Evolutionary conservation across 2,888 invertebrate genomes (phyloP).

Genomic region (Drosophila heteroneura): DNA sequence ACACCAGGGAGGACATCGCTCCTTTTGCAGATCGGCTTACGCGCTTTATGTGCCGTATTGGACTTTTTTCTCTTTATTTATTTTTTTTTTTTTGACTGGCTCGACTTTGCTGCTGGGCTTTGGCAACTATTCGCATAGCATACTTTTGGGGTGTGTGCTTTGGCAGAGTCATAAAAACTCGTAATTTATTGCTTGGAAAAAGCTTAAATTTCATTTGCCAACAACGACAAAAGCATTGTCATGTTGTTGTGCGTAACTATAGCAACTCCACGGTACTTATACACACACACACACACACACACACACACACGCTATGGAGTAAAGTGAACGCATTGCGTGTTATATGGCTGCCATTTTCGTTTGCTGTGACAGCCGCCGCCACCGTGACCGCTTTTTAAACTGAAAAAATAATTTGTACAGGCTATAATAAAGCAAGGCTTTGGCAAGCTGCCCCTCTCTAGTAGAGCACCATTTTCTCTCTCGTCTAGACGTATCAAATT

Average conservation of each 20-base stretch:
- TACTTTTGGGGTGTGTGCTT: conserved; percentile 57
- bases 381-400: conserved; percentile 59
- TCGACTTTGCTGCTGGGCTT: conserved; percentile 38
- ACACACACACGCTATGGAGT: conserved; percentile 19
- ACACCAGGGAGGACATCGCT: conserved; percentile 59
- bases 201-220: conserved; percentile 83
- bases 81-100: conserved; percentile 10
- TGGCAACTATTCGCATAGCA: conserved; percentile 67
- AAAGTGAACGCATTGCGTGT: conserved; percentile 47
- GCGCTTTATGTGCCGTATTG: conserved; percentile 70
- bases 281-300: conserved; percentile 18
- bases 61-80: conserved; percentile 5
- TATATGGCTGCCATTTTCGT: conserved; percentile 57
- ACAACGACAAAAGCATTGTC: conserved; percentile 69
- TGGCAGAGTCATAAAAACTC: conserved; percentile 78
- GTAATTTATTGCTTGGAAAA: conserved; percentile 83
- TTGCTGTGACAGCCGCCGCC: conserved; percentile 29
- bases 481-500: conserved; percentile 48
- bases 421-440: conserved; percentile 64
- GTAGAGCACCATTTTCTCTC: conserved; percentile 1
- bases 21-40: conserved; percentile 76
- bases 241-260: conserved; percentile 64
- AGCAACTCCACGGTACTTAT: conserved; percentile 53
- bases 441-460: conserved; percentile 27
- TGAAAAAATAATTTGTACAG: conserved; percentile 64